Evolutionary conservation across 2,113 vertebrate species (phyloP), one percentile per base, ranked within the genome.

Genomic region (Syrmaticus mikado): DNA sequence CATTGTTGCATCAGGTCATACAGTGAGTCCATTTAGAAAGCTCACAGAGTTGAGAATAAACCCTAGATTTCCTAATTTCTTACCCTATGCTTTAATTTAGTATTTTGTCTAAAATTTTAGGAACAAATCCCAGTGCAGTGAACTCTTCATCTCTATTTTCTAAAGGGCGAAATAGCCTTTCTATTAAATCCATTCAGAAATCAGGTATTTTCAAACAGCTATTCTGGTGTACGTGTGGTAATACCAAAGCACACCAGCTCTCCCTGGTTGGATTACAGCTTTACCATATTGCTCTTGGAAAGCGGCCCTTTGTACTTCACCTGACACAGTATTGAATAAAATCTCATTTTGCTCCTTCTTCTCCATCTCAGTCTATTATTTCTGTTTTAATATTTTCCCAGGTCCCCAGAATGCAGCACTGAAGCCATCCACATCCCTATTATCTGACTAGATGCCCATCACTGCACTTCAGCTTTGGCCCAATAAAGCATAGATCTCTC

Each of bases 361-460:
- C 43, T 79, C 45, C 14, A 21, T 52, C 45, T 70, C 61, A 38
- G 13, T 25, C 74, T 79, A 20, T 18, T 71, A 7, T 8, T 68
- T 50, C 36, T 46, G 38, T 3, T 68, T 45, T 12, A 13, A 40
- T 13, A 48, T 78, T 80, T 5, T 77, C 32, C 28, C 60, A 58
- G 46, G 22, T 40, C 28, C 41, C 45, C 75, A 50, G 78, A 90
- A 70, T 1, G 11, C 21, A 73, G n/a, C 32, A 6, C 0, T 28
- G 28, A 38, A 34, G 32, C 6, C 15, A 24, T 3, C 50, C 55
- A 27, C 0, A 0, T n/a, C 43, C 73, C 40, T 2, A 0, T 46
- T 34, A 24, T 41, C 18, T 30, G 45, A 43, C n/a, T 16, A 9
- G 5, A 25, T 10, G 14, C 14, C 15, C 52, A 13, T 32, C 43